Evolutionary conservation across 2,888 invertebrate genomes (phyloP).

Genomic region (Exephanes ischioxanthus): DNA sequence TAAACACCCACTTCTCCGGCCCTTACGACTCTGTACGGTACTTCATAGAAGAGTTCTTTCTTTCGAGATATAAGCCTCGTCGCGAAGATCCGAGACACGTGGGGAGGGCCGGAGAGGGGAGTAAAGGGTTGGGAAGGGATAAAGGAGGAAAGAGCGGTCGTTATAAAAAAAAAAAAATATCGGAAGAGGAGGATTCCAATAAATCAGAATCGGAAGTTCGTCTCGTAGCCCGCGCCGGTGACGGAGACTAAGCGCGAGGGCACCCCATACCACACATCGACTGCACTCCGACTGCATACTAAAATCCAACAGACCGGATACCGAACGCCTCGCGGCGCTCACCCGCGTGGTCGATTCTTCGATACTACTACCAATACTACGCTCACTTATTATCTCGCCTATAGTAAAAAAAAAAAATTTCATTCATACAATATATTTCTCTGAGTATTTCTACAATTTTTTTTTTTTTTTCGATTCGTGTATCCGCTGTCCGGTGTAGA

Average conservation of each 20-base stretch:
- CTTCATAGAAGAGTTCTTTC: slow-evolving; percentile 47
- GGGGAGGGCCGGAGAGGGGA: not conserved
- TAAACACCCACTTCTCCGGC: slow-evolving; percentile 53
- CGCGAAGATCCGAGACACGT: not conserved
- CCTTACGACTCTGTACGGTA: slow-evolving; percentile 54
- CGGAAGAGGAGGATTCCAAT: slow-evolving; percentile 83
- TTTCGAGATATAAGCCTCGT: not conserved
- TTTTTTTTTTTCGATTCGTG: not conserved
- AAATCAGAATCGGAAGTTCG: slow-evolving; percentile 84
- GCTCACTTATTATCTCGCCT: slow-evolving; percentile 27
- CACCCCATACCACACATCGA: slow-evolving; percentile 77
- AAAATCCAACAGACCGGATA: slow-evolving; percentile 82
- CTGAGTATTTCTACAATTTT: not conserved
- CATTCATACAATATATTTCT: slow-evolving; percentile 9
- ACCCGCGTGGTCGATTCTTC: slow-evolving; percentile 71
- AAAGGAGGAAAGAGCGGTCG: slow-evolving; percentile 70
- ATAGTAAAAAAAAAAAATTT: not conserved
- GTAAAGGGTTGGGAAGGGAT: not conserved
- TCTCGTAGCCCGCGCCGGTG: slow-evolving; percentile 70
- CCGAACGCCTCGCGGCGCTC: slow-evolving; percentile 80
- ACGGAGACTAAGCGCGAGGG: slow-evolving; percentile 69
- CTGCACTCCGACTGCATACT: slow-evolving; percentile 82
- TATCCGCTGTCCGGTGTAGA: not conserved
- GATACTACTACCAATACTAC: slow-evolving; percentile 60
- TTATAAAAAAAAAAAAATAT: slow-evolving; percentile 73